A percentile compares a stretch with the other conserved stretches of the same genome.
Conservation (phyloP, 2,888 invertebrate species). For the Chironomus riparius region DNA sequence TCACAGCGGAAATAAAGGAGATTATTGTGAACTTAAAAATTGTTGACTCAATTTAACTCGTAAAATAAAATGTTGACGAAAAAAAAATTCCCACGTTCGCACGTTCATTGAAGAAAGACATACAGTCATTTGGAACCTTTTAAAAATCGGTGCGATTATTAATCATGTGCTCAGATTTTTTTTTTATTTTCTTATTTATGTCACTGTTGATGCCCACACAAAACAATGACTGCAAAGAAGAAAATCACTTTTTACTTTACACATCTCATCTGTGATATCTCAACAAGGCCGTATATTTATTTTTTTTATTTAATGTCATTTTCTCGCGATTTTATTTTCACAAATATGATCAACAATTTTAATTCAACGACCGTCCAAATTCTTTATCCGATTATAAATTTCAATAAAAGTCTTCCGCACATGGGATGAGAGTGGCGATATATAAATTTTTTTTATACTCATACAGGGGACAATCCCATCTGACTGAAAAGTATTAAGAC, state of each 20-base stretch:
- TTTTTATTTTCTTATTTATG: not conserved
- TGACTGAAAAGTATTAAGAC: not conserved
- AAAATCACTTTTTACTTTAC: not conserved
- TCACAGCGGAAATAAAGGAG: not conserved
- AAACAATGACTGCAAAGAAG: not conserved
- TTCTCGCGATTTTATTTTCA: constrained; percentile 23
- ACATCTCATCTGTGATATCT: not conserved
- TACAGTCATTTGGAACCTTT: not conserved
- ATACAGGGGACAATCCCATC: not conserved
- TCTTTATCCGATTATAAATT: constrained; percentile 15
- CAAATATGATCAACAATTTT: constrained; percentile 4
- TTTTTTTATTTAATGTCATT: not conserved
- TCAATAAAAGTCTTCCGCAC: constrained; percentile 23
- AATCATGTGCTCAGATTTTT: not conserved
- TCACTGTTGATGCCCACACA: not conserved
- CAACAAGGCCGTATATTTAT: constrained; percentile 21
- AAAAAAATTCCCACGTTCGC: not conserved
- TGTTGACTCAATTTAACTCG: not conserved
- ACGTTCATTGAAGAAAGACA: not conserved
- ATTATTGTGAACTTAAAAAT: not conserved
- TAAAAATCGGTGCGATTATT: not conserved
- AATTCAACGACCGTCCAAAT: not conserved
- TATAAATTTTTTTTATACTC: not conserved
- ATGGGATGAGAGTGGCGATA: not conserved
- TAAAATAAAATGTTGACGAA: too few relatives aligned